A percentile compares a stretch with the other conserved stretches of the same genome.
These are phyloP conservation scores for Ganaspis brasiliensis DNA, from an alignment of 2,888 invertebrate species.

Conservation along the genomic window DNA sequence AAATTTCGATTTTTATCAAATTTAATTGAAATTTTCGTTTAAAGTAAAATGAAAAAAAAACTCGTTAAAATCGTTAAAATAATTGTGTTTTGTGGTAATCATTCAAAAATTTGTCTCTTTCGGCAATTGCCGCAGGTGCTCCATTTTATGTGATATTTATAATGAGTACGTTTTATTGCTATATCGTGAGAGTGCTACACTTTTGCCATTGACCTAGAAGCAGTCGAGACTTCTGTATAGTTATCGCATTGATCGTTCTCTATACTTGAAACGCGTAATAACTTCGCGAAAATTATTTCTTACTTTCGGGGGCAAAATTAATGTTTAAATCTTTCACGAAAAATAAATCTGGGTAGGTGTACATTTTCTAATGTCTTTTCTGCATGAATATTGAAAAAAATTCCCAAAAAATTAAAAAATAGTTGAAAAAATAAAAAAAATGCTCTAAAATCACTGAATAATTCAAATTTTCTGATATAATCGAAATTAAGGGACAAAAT, in stretches of 20 bases:
- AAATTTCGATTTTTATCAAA: too few species aligned
- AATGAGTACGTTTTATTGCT: neutral
- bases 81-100: too few species aligned
- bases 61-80: too few species aligned
- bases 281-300: slow-evolving; percentile 21
- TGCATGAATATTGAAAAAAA: neutral
- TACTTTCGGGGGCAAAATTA: slow-evolving; percentile 23
- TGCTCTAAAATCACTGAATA: neutral
- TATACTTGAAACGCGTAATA: slow-evolving; percentile 4
- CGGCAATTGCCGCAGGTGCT: slow-evolving; percentile 1
- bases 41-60: too few species aligned
- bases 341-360: slow-evolving; percentile 6
- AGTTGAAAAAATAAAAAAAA: neutral
- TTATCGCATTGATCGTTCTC: slow-evolving; percentile 41
- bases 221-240: slow-evolving; percentile 11
- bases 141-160: slow-evolving; percentile 20
- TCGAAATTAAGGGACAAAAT: too few species aligned
- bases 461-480: too few species aligned
- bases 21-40: too few species aligned
- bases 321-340: slow-evolving; percentile 16
- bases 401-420: neutral
- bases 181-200: slow-evolving; percentile 28
- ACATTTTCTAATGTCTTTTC: neutral
- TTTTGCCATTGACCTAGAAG: slow-evolving; percentile 55
- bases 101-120: neutral